Conservation (phyloP, 2,113 vertebrate genomes). For the Erpornis zantholeuca region DNA sequence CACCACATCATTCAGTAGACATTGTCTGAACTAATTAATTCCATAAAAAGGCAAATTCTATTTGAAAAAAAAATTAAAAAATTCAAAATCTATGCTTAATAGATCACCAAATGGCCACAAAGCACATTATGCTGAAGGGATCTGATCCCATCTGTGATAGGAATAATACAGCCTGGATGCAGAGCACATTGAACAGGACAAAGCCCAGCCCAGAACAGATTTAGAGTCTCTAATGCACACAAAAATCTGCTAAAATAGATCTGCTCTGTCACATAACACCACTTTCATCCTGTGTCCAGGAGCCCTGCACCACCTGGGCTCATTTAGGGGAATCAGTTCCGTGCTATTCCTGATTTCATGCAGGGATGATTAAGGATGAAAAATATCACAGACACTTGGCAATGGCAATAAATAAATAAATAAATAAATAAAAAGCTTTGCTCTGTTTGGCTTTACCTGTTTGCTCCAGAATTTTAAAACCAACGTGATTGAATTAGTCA, state of each 20-base stretch:
- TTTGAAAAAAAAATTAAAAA: neutral
- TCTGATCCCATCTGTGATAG: neutral
- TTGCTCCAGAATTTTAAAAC: neutral
- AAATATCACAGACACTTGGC: conserved; percentile 11
- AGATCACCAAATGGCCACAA: neutral
- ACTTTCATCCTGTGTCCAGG: conserved; percentile 42
- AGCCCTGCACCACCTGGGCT: neutral
- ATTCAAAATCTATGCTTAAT: neutral
- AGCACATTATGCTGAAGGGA: neutral
- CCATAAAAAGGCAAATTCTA: neutral
- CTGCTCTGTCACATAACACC: neutral
- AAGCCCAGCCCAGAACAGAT: neutral
- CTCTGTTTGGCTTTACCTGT: neutral
- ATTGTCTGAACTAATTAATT: conserved; percentile 44
- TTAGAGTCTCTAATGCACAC: conserved; percentile 5
- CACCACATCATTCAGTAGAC: neutral
- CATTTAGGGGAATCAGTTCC: conserved; percentile 14
- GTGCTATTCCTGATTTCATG: conserved; percentile 18
- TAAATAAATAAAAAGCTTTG: neutral
- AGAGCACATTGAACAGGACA: conserved; percentile 11
- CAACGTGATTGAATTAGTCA: neutral
- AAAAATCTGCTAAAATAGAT: conserved; percentile 42
- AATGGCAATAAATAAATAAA: conserved; percentile 1
- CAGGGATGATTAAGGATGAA: conserved; percentile 33
- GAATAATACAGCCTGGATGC: neutral